A percentile compares a stretch with the other conserved stretches of the same genome.
These are phyloP conservation scores for Nomada fabriciana DNA, from an alignment of 2,888 invertebrate genomes.

Conservation along the genomic window DNA sequence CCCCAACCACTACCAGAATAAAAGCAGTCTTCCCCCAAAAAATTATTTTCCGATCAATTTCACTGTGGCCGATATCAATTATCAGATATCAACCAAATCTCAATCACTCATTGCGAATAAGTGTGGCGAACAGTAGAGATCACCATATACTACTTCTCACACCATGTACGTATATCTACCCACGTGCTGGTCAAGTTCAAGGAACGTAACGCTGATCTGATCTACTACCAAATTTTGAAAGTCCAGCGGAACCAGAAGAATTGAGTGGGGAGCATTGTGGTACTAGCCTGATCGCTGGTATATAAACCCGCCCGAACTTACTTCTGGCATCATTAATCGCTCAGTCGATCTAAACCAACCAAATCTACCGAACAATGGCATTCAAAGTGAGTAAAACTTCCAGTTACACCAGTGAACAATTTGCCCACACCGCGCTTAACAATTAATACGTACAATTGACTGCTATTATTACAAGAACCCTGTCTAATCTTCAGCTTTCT, in stretches of 20 bases:
- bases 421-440: background rate
- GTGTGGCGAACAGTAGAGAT: no score
- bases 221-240: constrained; percentile 67
- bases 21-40: no score
- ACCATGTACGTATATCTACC: no score
- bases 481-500: no score
- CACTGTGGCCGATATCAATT: no score
- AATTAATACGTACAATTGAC: background rate
- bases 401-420: background rate
- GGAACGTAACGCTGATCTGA: constrained; percentile 55
- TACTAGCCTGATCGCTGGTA: constrained; percentile 67
- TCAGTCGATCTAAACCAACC: constrained; percentile 79
- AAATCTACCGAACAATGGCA: constrained; percentile 79
- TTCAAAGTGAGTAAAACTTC: constrained; percentile 81
- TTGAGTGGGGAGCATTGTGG: constrained; percentile 56
- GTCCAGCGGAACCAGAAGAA: constrained; percentile 46
- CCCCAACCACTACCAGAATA: no score
- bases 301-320: constrained; percentile 79
- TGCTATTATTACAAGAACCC: no score
- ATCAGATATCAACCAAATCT: no score
- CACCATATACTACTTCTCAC: no score
- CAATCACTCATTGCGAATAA: no score
- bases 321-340: constrained; percentile 79
- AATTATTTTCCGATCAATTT: no score
- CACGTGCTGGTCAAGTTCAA: constrained; percentile 68